phyloP scores from a whole-genome alignment of 2,797 vertebrate species.

The Synaphobranchus kaupii region DNA sequence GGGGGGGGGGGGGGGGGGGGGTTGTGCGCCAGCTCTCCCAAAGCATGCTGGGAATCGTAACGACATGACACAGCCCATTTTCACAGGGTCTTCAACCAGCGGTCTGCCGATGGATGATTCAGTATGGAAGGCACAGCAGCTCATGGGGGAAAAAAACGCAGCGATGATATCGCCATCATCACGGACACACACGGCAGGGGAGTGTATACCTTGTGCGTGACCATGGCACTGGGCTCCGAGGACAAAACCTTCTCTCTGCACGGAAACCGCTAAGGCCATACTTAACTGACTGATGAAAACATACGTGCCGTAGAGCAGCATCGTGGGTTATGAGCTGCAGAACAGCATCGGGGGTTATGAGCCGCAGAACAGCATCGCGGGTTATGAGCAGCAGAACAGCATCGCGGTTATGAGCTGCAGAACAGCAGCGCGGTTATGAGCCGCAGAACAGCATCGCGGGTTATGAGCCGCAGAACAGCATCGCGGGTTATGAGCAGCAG shows the following conservation, averaged over 20 bases:
- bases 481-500: too few species aligned
- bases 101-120: conserved; percentile 36
- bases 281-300: not conserved
- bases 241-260: not conserved
- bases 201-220: not conserved
- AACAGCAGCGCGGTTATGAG: too few species aligned
- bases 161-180: conserved; percentile 43
- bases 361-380: too few species aligned
- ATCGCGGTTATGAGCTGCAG: too few species aligned
- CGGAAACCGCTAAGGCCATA: too few species aligned
- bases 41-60: conserved; percentile 15
- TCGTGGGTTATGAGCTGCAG: too few species aligned
- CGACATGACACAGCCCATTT: not conserved
- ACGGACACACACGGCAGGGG: conserved; percentile 22
- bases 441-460: too few species aligned
- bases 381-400: too few species aligned
- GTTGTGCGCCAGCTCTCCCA: too few species aligned
- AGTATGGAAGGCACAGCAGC: conserved; percentile 24
- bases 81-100: not conserved
- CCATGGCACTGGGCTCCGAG: not conserved
- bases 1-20: too few species aligned
- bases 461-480: too few species aligned
- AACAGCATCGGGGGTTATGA: too few species aligned
- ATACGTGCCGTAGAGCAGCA: not conserved
- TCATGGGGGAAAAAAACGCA: conserved; percentile 49